These are phyloP conservation scores for Callionymus lyra DNA, from an alignment of 2,113 vertebrate species.

Conservation along the genomic window DNA sequence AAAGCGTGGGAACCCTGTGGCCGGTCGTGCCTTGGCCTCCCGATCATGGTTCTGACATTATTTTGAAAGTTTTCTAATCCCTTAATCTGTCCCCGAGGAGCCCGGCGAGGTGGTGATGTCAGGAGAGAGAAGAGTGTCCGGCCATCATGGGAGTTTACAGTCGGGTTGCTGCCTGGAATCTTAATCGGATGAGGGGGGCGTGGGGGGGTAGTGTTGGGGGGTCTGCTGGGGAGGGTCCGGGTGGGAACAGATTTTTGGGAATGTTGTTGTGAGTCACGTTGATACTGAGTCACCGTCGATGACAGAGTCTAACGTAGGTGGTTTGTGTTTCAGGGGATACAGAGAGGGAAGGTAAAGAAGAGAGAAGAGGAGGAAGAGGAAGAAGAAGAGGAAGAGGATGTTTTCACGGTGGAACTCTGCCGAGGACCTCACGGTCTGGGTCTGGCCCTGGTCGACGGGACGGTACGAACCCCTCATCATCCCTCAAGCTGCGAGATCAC, in stretches of 20 bases:
- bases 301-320: neutral
- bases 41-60: slow-evolving; percentile 18
- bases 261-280: slow-evolving; percentile 8
- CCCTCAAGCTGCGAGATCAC: too few relatives aligned
- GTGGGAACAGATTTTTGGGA: slow-evolving; percentile 3
- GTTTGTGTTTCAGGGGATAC: neutral
- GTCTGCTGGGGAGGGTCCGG: slow-evolving; percentile 24
- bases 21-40: slow-evolving; percentile 1
- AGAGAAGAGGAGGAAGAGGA: slow-evolving; percentile 3
- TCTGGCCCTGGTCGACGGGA: slow-evolving; percentile 69
- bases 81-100: slow-evolving; percentile 60
- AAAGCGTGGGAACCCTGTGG: too few relatives aligned
- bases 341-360: slow-evolving; percentile 12
- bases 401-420: slow-evolving; percentile 66
- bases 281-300: neutral
- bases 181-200: slow-evolving; percentile 39
- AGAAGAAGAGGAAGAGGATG: slow-evolving; percentile 54
- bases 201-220: slow-evolving; percentile 42
- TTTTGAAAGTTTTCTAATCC: slow-evolving; percentile 59
- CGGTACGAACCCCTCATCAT: slow-evolving; percentile 37
- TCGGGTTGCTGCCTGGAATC: slow-evolving; percentile 67
- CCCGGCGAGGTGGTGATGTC: slow-evolving; percentile 63
- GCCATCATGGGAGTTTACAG: slow-evolving; percentile 69
- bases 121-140: slow-evolving; percentile 58
- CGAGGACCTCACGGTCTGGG: slow-evolving; percentile 66